These are phyloP conservation scores for Epizoanthus stellaris DNA, from an alignment of 92 coral and sea anemone species.

Conservation along the genomic window DNA sequence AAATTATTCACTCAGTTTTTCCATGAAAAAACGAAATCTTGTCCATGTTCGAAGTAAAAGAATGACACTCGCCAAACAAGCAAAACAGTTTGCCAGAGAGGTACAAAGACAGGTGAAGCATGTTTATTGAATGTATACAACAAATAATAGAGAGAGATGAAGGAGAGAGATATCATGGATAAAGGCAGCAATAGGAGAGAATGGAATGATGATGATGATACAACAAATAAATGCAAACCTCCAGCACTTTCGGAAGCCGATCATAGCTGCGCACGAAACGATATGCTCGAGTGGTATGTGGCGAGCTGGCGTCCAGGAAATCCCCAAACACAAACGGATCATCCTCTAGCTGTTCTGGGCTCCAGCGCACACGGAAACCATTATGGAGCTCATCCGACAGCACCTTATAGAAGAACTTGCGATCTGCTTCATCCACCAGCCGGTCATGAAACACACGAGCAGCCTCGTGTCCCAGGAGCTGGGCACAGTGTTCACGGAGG, in stretches of 20 bases:
- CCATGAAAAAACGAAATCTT: too few relatives aligned
- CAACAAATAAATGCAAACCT: constrained; percentile 61
- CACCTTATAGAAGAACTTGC: constrained; percentile 75
- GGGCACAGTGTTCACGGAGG: constrained; percentile 81
- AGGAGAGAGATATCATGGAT: too few relatives aligned
- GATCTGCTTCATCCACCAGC: constrained; percentile 86
- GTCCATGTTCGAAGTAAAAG: background rate
- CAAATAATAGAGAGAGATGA: too few relatives aligned
- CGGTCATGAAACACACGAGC: constrained; percentile 96
- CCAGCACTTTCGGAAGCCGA: constrained; percentile 74
- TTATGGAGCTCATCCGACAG: constrained; percentile 75
- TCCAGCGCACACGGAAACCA: constrained; percentile 76
- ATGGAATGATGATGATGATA: background rate
- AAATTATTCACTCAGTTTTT: too few relatives aligned
- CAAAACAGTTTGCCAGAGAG: too few relatives aligned
- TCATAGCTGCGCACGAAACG: constrained; percentile 76
- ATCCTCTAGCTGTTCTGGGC: constrained; percentile 62
- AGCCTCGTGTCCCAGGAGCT: constrained; percentile 89
- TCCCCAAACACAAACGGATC: constrained; percentile 90
- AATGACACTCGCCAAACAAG: background rate
- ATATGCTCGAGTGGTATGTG: constrained; percentile 71
- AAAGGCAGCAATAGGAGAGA: too few relatives aligned
- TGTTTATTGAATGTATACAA: too few relatives aligned
- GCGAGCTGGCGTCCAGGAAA: constrained; percentile 76
- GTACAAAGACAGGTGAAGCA: too few relatives aligned